A percentile compares a stretch with the other conserved stretches of the same genome.
These are phyloP conservation scores for Eledona agricola DNA, from an alignment of 2,888 invertebrate genomes.

Conservation along the genomic window DNA sequence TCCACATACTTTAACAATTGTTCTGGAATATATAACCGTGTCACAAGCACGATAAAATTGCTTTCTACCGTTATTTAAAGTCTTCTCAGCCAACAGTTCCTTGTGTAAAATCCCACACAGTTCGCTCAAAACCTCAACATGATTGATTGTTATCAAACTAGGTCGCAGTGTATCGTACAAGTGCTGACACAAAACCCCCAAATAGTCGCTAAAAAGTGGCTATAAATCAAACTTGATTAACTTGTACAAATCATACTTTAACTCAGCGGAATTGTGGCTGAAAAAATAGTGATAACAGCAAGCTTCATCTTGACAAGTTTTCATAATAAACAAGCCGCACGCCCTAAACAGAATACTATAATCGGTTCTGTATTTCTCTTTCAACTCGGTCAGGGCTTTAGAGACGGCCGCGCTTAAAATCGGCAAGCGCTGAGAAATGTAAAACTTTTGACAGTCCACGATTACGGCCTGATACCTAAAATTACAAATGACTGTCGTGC, in stretches of 20 bases:
- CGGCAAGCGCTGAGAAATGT: slow-evolving; percentile 74
- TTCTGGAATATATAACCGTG: slow-evolving; percentile 49
- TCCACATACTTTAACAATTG: slow-evolving; percentile 80
- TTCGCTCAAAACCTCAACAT: slow-evolving; percentile 96
- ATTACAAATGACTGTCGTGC: neutral
- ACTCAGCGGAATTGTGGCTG: slow-evolving; percentile 69
- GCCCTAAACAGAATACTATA: slow-evolving; percentile 86
- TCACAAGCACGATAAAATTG: slow-evolving; percentile 10
- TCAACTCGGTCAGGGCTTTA: slow-evolving; percentile 73
- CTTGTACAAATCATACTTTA: slow-evolving; percentile 66
- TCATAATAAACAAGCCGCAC: slow-evolving; percentile 89
- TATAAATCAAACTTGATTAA: neutral
- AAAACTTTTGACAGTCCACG: slow-evolving; percentile 83
- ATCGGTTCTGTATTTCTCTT: slow-evolving; percentile 73
- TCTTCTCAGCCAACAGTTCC: slow-evolving; percentile 91
- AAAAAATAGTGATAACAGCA: slow-evolving; percentile 93
- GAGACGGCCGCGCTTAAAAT: slow-evolving; percentile 76
- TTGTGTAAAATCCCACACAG: slow-evolving; percentile 91
- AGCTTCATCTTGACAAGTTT: slow-evolving; percentile 94
- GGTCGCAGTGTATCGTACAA: slow-evolving; percentile 94
- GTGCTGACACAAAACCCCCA: slow-evolving; percentile 85
- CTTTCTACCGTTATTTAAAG: slow-evolving; percentile 74
- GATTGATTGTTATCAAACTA: slow-evolving; percentile 94
- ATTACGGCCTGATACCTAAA: slow-evolving; percentile 72
- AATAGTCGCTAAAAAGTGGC: slow-evolving; percentile 70